phyloP scores from a whole-genome alignment of 2,797 vertebrate genomes.

The Urophycis tenuis region DNA sequence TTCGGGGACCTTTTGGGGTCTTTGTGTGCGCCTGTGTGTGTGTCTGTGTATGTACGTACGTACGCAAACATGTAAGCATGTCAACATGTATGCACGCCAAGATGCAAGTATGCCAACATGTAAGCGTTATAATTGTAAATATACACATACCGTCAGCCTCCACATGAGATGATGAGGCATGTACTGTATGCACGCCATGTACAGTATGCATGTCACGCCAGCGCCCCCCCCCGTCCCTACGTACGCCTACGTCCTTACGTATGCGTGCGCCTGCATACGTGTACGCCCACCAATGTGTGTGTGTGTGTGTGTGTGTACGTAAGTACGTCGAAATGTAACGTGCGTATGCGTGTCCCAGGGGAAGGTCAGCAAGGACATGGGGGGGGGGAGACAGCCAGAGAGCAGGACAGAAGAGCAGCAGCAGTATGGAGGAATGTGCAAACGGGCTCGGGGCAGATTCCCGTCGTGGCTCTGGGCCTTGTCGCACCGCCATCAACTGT shows the following conservation, averaged over 20 bases:
- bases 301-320: not conserved
- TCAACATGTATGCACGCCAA: not conserved
- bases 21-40: not conserved
- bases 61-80: not conserved
- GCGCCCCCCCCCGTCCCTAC: no score
- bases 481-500: slow-evolving; percentile 72
- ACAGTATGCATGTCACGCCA: not conserved
- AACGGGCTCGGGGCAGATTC: slow-evolving; percentile 70
- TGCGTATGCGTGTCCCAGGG: no score
- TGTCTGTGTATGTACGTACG: not conserved
- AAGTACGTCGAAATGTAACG: not conserved
- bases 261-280: no score
- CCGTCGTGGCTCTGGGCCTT: slow-evolving; percentile 63
- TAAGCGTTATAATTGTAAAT: no score
- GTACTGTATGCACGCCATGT: not conserved
- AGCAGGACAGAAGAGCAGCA: slow-evolving; percentile 33
- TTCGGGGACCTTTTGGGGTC: not conserved
- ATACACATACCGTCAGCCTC: no score
- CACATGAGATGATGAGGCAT: not conserved
- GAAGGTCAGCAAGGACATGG: not conserved
- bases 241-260: not conserved
- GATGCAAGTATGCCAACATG: no score
- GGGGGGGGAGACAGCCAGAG: not conserved
- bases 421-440: slow-evolving; percentile 69
- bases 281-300: no score